Evolutionary conservation across 2,797 vertebrate species (phyloP), one percentile per base, ranked within the genome.

Genomic region (Thaleichthys pacificus): DNA sequence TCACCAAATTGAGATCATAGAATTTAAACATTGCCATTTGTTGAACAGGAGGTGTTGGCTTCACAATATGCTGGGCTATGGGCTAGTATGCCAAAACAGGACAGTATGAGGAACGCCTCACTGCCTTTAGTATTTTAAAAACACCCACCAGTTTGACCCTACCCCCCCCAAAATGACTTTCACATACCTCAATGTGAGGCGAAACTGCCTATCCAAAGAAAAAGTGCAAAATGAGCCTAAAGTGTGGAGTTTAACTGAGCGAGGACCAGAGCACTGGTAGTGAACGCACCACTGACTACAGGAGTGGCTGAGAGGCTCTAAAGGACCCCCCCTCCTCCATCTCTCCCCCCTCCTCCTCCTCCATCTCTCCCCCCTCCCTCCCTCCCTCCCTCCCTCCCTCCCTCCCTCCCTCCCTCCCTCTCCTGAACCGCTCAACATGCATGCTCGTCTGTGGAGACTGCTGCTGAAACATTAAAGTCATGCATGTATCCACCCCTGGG

Each of bases 21-120:
- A 76, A 82, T 87, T 79, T 79, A 63, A 84, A 82, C 56, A 81
- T 80, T 81, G 78, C 66, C 73, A 81, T 87, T 86, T 80, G 80
- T 79, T 80, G 68, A 76, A 80, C 72, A 47, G 72, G 73, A 79
- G 81, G 67, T 72, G 78, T 65, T 82, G 81, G 78, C 72, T 86
- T 84, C 80, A 82, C 76, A 85, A 87, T 65, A 80, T 69, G 71
- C 78, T 70, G 72, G 76, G 85, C 81, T 61, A 72, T 75, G 82
- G 76, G 85, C 81, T 61, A 72, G 72, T 84, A 70, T 65, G 79
- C 62, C 85, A 85, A 82, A 85, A 73, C 62, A 49, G 82, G 81
- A 89, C 88, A 79, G 87, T 83, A 72, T 77, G 79, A 79, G 60
- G 60, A 69, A 78, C 60, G 78, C 67, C 81, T 42, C 38, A 5